Base-by-base conservation (phyloP, 2,888 invertebrate genomes). In the Bursaphelenchus okinawaensis region DNA sequence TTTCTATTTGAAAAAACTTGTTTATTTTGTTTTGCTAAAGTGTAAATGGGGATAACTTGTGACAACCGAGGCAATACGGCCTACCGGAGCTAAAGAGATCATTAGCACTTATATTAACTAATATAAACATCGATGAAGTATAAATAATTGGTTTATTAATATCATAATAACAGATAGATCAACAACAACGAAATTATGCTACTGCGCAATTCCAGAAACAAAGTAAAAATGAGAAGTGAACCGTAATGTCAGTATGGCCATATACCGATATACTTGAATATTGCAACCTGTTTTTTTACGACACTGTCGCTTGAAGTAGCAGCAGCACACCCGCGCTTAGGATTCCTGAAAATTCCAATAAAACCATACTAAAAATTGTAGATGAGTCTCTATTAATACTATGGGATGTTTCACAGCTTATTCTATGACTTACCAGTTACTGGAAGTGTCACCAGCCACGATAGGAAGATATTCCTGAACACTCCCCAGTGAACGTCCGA, bases 391-490 rank as follows among this genome's bases (percentile, higher is more conserved):
- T n/a, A n/a, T n/a, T n/a, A 26, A n/a, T n/a, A 55, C 22, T 22
- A n/a, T 19, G 22, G 27, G 27, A n/a, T 26, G 22, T 20, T 23
- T n/a, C n/a, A n/a, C n/a, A n/a, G n/a, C n/a, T n/a, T n/a, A n/a
- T 24, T 31, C 22, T 31, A 20, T 4, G 6, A 26, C 65, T 55
- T 40, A 62, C 70, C 79, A 20, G 81, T 77, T 52, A 91, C 89
- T 6, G 98, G 98, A 67, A 98, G 90, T 0, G 98, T 98, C 70
- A 96, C 90, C 77, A 94, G 88, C 98, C 98, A 98, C 63, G 96
- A 95, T 77, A 92, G 90, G 71, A 93, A 90, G 80, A 98, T 98
- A 84, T 95, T 95, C 80, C 93, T 72, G 81, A 86, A 86, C 12
- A 85, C 79, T 62, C 80, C 82, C 86, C 86, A 86, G 71, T 85